Evolutionary conservation across 2,113 vertebrate genomes (phyloP).

Genomic region (Rhinoderma darwinii): DNA sequence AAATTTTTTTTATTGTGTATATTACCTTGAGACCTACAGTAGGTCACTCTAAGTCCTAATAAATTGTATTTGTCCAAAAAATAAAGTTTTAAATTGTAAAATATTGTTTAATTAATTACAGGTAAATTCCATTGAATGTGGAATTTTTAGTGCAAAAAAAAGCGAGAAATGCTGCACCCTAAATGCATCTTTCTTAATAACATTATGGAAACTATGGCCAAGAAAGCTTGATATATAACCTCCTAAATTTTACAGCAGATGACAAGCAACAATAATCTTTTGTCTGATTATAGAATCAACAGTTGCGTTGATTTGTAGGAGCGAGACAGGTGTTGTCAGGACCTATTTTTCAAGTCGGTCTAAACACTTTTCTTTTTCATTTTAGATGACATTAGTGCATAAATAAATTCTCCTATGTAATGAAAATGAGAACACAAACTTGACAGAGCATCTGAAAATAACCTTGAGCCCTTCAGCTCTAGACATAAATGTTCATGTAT

Average conservation of each 20-base stretch:
- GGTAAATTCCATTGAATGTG: not conserved
- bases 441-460: conserved; percentile 31
- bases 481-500: not conserved
- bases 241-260: conserved; percentile 17
- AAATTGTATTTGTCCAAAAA: not conserved
- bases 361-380: conserved; percentile 41
- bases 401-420: conserved; percentile 43
- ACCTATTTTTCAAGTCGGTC: conserved; percentile 29
- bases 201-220: conserved; percentile 12
- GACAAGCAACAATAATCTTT: conserved; percentile 44
- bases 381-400: conserved; percentile 43
- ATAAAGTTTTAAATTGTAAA: not conserved
- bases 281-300: conserved; percentile 42
- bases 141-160: not conserved
- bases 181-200: conserved; percentile 30
- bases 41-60: too few relatives aligned
- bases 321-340: conserved; percentile 31
- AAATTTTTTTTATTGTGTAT: too few relatives aligned
- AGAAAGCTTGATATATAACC: conserved; percentile 11
- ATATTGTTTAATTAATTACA: not conserved
- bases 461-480: conserved; percentile 37
- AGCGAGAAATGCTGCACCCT: not conserved
- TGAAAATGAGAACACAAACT: conserved; percentile 9
- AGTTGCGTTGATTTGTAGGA: conserved; percentile 43
- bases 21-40: too few relatives aligned